Evolutionary conservation across 2,888 invertebrate genomes (phyloP).

Genomic region (Bellardia bayeri): DNA sequence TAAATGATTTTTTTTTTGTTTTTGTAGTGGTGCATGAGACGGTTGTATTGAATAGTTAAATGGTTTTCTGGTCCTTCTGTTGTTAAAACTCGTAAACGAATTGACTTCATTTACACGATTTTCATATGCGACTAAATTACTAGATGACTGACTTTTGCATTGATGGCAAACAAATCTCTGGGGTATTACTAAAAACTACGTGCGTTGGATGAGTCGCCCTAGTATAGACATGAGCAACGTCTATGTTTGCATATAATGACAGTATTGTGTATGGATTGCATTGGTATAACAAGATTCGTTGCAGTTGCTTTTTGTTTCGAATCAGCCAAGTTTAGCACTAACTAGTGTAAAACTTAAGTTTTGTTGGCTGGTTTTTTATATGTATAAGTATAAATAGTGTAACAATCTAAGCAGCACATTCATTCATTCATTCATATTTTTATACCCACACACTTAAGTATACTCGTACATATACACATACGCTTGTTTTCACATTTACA

Average conservation of each 20-base stretch:
- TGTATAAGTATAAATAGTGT: constrained; percentile 31
- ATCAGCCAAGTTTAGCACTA: constrained; percentile 38
- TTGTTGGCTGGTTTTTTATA: constrained; percentile 35
- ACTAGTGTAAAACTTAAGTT: constrained; percentile 30
- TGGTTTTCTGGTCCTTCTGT: constrained; percentile 63
- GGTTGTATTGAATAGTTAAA: constrained; percentile 63
- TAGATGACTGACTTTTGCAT: constrained; percentile 70
- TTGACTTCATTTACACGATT: constrained; percentile 73
- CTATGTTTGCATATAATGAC: neutral
- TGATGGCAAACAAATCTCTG: constrained; percentile 62
- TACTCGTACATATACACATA: neutral
- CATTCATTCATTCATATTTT: neutral
- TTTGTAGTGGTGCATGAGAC: constrained; percentile 14
- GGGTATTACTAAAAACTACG: constrained; percentile 69
- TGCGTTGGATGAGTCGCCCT: constrained; percentile 67
- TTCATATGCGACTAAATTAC: constrained; percentile 72
- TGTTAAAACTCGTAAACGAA: constrained; percentile 71
- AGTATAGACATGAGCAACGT: constrained; percentile 21
- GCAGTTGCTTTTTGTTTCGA: constrained; percentile 28
- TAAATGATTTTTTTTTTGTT: constrained; percentile 44
- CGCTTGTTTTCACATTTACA: constrained; percentile 29
- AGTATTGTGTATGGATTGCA: constrained; percentile 25
- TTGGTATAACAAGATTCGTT: constrained; percentile 14
- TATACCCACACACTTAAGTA: neutral
- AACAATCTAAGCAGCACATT: constrained; percentile 32